A percentile compares a stretch with the other conserved stretches of the same genome.
phyloP scores from a whole-genome alignment of 1,140 invertebrate species.

The Dendrolimus punctatus region DNA sequence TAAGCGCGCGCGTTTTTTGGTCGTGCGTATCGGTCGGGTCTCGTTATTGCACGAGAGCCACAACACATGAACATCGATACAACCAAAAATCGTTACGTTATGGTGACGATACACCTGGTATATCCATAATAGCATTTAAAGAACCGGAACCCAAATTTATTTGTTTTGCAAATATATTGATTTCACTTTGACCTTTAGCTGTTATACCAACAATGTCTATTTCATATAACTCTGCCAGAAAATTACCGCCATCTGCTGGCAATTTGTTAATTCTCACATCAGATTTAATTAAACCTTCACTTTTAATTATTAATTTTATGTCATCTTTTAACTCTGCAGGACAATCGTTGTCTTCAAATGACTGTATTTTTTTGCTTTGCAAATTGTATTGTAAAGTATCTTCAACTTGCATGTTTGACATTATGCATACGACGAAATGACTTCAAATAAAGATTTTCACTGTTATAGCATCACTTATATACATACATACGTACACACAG shows the following conservation, averaged over 20 bases:
- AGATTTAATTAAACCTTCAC: slow-evolving; percentile 21
- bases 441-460: neutral
- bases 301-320: slow-evolving; percentile 19
- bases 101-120: too few species aligned
- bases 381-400: neutral
- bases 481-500: too few species aligned
- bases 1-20: too few species aligned
- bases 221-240: slow-evolving; percentile 33
- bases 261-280: slow-evolving; percentile 19
- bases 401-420: slow-evolving; percentile 11
- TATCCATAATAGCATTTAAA: too few species aligned
- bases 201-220: slow-evolving; percentile 28
- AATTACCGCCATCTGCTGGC: slow-evolving; percentile 32
- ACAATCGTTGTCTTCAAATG: neutral
- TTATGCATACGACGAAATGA: neutral
- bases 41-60: too few species aligned
- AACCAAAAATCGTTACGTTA: too few species aligned
- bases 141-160: slow-evolving; percentile 7
- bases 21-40: too few species aligned
- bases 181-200: slow-evolving; percentile 21
- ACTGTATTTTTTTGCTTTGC: neutral
- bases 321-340: slow-evolving; percentile 12
- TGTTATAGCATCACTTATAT: too few species aligned
- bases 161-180: slow-evolving; percentile 39
- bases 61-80: too few species aligned